Base-by-base conservation (phyloP, 1,140 invertebrate species). In the Drosophila varians region DNA sequence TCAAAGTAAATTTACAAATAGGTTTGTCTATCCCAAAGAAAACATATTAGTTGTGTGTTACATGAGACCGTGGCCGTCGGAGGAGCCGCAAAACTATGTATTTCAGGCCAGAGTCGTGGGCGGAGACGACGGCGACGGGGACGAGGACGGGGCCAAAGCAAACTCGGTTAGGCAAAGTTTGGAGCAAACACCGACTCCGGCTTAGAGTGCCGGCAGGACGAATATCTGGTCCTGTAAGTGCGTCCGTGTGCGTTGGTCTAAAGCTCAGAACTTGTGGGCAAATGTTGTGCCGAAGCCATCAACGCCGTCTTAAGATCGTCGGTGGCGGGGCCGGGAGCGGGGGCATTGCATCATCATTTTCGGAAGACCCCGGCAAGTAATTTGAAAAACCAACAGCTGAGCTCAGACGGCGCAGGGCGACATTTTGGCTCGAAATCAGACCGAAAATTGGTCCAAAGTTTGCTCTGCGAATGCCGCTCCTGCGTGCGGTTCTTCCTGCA, bases 371-470 rank as follows among this genome's bases (percentile, higher is more conserved):
- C 69, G 54, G 69, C 51, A 86, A 86, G 82, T 82, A 86, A 86
- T 86, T 86, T 87, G 69, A 71, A 87, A 86, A 86, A 86, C 74
- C 74, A 86, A 86, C 82, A 86, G 52, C 61, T 66, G 62, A 69
- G 72, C 74, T 69, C 66, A 79, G 70, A 43, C 43, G 36, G 18
- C 64, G 49, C 66, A 78, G 58, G 78, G 65, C 74, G 60, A 72
- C 74, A 86, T 69, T 86, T 79, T 79, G 46, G 38, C 47, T 56
- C 34, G 54, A 76, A 66, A 70, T 47, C 52, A 53, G 53, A 47
- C 61, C 68, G 9, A 48, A 74, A 70, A 70, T 64, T 77, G 68
- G 53, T 56, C 43, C 36, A 56, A 84, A 84, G 79, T 84, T 84
- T 62, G 52, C 43, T 19, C 14, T 71, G 66, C 28, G 28, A n/a